These are phyloP conservation scores for Encarsia formosa DNA, from an alignment of 2,888 invertebrate genomes.

Conservation along the genomic window DNA sequence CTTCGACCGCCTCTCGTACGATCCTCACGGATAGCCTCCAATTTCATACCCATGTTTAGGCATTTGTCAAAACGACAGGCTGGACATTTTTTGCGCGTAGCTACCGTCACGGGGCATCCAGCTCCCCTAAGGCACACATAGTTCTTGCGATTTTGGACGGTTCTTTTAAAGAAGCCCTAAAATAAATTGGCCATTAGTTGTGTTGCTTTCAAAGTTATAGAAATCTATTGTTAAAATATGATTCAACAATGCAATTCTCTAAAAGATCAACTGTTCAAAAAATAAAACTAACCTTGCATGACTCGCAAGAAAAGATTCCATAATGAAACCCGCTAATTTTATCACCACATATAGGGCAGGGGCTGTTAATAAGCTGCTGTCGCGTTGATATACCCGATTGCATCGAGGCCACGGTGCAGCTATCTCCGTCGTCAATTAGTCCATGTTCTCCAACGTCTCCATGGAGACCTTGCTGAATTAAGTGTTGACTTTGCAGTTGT, in stretches of 20 bases:
- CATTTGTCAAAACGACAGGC: constrained; percentile 96
- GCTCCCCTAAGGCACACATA: constrained; percentile 90
- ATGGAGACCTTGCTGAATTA: constrained; percentile 29
- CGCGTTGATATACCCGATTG: constrained; percentile 71
- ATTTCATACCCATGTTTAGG: constrained; percentile 91
- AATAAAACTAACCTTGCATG: constrained; percentile 64
- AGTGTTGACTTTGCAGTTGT: constrained; percentile 41
- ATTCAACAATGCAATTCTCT: no score
- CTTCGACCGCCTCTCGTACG: constrained; percentile 92
- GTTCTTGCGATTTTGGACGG: constrained; percentile 97
- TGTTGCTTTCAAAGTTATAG: neutral
- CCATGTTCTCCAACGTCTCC: constrained; percentile 32
- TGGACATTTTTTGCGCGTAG: constrained; percentile 93
- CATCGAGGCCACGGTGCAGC: constrained; percentile 52
- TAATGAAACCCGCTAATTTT: constrained; percentile 97
- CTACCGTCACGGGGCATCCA: constrained; percentile 86
- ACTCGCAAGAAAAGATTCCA: constrained; percentile 96
- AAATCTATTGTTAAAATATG: no score
- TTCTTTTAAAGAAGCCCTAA: constrained; percentile 90
- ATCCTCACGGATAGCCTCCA: constrained; percentile 95
- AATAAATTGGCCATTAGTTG: neutral
- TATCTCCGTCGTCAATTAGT: constrained; percentile 35
- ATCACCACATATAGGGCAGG: constrained; percentile 93
- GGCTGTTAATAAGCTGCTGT: constrained; percentile 86
- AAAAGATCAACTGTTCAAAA: no score